phyloP scores from a whole-genome alignment of 2,888 invertebrate species.

The Pristionchus mayeri region DNA sequence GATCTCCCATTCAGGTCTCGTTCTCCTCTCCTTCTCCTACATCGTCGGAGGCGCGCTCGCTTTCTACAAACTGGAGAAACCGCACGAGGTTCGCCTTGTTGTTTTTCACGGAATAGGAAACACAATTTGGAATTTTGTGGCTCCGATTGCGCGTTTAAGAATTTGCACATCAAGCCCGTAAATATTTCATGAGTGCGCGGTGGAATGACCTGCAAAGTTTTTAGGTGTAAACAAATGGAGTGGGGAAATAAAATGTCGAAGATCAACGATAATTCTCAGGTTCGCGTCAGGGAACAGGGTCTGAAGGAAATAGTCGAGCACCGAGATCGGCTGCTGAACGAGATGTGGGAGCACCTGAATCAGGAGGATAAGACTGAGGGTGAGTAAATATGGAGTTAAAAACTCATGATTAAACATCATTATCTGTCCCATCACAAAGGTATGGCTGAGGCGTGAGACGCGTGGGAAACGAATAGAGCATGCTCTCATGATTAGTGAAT shows the following conservation, averaged over 20 bases:
- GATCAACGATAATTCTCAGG: conserved; percentile 37
- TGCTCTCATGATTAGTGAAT: no score
- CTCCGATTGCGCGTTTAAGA: no score
- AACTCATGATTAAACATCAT: no score
- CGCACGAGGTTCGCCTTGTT: conserved; percentile 67
- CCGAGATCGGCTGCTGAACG: conserved; percentile 66
- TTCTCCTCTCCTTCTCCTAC: conserved; percentile 73
- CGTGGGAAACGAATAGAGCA: no score
- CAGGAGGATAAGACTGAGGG: conserved; percentile 6
- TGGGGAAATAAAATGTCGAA: background rate
- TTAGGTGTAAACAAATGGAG: no score
- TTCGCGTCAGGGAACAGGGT: conserved; percentile 57
- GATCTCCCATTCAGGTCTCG: conserved; percentile 62
- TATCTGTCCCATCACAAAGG: no score
- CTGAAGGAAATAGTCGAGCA: conserved; percentile 64
- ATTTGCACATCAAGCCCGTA: no score
- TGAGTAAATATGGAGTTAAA: background rate
- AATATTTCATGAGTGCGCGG: no score
- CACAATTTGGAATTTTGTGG: no score
- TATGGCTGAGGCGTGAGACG: no score
- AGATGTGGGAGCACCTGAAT: conserved; percentile 62
- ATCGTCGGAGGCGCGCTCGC: conserved; percentile 73
- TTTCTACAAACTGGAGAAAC: conserved; percentile 74
- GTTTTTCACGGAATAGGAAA: no score
- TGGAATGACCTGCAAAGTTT: no score